These are phyloP conservation scores for Meta bourneti DNA, from an alignment of 2,888 invertebrate genomes.

Conservation along the genomic window DNA sequence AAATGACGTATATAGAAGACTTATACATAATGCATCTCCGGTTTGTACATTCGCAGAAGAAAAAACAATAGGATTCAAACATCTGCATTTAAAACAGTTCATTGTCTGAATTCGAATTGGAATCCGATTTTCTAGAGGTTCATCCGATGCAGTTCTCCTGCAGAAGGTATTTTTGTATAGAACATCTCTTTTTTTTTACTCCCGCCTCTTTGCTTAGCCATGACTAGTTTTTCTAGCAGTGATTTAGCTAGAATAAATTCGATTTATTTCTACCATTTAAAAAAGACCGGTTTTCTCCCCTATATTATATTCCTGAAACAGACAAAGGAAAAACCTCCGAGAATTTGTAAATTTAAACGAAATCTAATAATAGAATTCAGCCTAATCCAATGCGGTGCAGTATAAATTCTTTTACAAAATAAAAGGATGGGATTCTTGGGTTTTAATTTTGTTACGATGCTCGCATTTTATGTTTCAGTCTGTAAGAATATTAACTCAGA, in stretches of 20 bases:
- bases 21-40: slow-evolving; percentile 61
- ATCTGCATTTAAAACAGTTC: slow-evolving; percentile 67
- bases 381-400: slow-evolving; percentile 10
- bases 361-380: slow-evolving; percentile 28
- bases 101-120: slow-evolving; percentile 54
- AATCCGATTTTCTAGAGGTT: slow-evolving; percentile 50
- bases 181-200: not conserved
- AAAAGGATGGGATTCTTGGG: not conserved
- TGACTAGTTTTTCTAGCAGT: slow-evolving; percentile 17
- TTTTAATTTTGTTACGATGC: not conserved
- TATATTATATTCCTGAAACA: slow-evolving; percentile 15
- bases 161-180: slow-evolving; percentile 10
- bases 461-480: not conserved
- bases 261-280: slow-evolving; percentile 27
- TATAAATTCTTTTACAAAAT: not conserved
- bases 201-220: not conserved
- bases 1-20: slow-evolving; percentile 51
- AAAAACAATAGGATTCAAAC: slow-evolving; percentile 49
- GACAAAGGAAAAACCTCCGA: not conserved
- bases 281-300: not conserved
- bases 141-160: slow-evolving; percentile 24
- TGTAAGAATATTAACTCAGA: not conserved
- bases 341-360: slow-evolving; percentile 4
- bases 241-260: slow-evolving; percentile 38
- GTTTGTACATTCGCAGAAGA: not conserved